phyloP scores from a whole-genome alignment of 2,113 vertebrate species.

The Willisornis vidua region DNA sequence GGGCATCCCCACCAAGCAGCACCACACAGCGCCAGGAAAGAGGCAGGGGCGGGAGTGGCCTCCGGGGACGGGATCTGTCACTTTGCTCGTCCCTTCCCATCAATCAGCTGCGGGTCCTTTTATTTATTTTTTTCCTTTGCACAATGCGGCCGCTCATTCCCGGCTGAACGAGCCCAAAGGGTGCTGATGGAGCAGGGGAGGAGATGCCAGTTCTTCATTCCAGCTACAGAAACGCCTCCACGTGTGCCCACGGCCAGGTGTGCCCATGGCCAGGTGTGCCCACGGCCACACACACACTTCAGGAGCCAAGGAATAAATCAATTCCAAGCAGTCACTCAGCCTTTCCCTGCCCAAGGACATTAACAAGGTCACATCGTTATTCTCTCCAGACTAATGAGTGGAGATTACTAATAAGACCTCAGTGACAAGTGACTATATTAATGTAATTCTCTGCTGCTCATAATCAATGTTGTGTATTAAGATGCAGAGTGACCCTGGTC shows the following conservation, averaged over 20 bases:
- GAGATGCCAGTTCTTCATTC: neutral
- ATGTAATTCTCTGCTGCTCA: conserved; percentile 32
- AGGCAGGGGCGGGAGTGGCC: neutral
- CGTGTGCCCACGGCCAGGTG: neutral
- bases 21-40: neutral
- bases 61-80: neutral
- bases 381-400: conserved; percentile 45
- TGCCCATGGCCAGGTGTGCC: neutral
- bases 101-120: neutral
- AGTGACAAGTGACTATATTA: conserved; percentile 61
- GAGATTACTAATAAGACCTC: conserved; percentile 40
- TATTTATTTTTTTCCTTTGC: neutral
- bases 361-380: conserved; percentile 47
- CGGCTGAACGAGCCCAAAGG: neutral
- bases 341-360: neutral
- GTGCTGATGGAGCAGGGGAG: neutral
- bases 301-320: neutral
- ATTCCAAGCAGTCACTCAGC: neutral
- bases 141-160: neutral
- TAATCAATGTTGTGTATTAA: conserved; percentile 26
- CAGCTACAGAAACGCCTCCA: neutral
- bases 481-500: neutral
- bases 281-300: neutral
- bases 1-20: neutral
- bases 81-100: neutral